phyloP scores from a whole-genome alignment of 1,140 invertebrate species.

The Euwallacea similis region DNA sequence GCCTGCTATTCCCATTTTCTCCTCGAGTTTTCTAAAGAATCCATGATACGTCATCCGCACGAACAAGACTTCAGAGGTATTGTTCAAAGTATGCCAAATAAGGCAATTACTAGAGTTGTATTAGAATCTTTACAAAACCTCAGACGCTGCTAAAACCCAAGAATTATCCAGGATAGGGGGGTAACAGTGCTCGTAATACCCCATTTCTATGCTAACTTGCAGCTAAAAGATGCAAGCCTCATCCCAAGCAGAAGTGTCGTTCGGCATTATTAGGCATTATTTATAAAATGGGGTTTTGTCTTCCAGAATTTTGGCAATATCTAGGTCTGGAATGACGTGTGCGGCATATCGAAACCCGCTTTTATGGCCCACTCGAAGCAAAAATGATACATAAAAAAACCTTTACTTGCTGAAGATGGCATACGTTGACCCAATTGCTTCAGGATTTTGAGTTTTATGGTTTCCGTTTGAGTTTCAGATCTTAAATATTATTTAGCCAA shows the following conservation, averaged over 20 bases:
- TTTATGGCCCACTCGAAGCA: too few relatives aligned
- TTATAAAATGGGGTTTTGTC: conserved; percentile 35
- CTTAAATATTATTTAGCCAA: not conserved
- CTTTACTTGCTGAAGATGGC: too few relatives aligned
- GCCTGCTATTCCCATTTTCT: not conserved
- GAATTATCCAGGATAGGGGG: conserved; percentile 20
- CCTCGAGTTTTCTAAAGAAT: not conserved
- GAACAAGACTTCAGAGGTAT: too few relatives aligned
- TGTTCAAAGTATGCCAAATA: not conserved
- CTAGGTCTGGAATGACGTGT: conserved; percentile 24
- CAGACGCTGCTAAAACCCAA: conserved; percentile 10
- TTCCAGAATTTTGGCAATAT: conserved; percentile 26
- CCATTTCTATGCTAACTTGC: conserved; percentile 40
- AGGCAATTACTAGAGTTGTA: not conserved
- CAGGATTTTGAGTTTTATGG: too few relatives aligned
- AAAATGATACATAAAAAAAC: too few relatives aligned
- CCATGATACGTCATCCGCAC: too few relatives aligned
- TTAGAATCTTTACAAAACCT: conserved; percentile 4
- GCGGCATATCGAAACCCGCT: conserved; percentile 20
- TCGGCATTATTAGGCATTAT: conserved; percentile 34
- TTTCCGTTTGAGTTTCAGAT: not conserved
- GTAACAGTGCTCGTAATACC: conserved; percentile 32
- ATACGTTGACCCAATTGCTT: too few relatives aligned
- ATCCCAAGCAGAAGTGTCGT: conserved; percentile 32
- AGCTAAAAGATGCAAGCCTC: conserved; percentile 38